Percentiles rank a stretch among this genome's conserved stretches.
phyloP scores from a whole-genome alignment of 2,888 invertebrate species.

The Aphrophora alni region DNA sequence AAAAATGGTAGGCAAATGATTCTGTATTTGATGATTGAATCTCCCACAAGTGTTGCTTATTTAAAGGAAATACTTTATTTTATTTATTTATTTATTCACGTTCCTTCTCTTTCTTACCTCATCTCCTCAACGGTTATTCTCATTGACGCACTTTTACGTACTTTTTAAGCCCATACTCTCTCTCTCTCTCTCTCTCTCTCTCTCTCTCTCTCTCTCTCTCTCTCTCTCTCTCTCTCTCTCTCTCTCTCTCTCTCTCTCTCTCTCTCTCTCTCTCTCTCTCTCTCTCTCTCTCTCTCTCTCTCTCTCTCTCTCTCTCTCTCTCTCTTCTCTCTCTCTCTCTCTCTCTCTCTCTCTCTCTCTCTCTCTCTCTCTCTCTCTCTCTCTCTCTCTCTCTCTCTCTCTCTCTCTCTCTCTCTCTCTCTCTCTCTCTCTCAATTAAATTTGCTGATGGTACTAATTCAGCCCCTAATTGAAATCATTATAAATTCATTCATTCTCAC shows the following conservation, averaged over 20 bases:
- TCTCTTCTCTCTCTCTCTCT: neutral
- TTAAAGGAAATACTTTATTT: no score
- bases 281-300: neutral
- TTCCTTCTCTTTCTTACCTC: no score
- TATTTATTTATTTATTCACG: no score
- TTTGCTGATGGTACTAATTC: no score
- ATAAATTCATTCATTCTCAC: no score
- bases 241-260: constrained; percentile 3
- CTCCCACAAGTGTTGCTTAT: no score
- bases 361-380: neutral
- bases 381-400: neutral
- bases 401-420: constrained; percentile 13
- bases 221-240: neutral
- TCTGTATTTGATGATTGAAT: no score
- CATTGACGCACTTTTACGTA: no score
- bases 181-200: constrained; percentile 17
- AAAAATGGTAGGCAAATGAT: no score
- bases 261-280: constrained; percentile 15
- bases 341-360: neutral
- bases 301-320: constrained; percentile 13
- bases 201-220: neutral
- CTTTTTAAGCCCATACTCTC: neutral
- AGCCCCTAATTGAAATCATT: no score
- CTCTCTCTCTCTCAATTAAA: no score
- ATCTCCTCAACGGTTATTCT: no score